Conservation (phyloP, 2,888 invertebrate species). For the Tiphia femorata region DNA sequence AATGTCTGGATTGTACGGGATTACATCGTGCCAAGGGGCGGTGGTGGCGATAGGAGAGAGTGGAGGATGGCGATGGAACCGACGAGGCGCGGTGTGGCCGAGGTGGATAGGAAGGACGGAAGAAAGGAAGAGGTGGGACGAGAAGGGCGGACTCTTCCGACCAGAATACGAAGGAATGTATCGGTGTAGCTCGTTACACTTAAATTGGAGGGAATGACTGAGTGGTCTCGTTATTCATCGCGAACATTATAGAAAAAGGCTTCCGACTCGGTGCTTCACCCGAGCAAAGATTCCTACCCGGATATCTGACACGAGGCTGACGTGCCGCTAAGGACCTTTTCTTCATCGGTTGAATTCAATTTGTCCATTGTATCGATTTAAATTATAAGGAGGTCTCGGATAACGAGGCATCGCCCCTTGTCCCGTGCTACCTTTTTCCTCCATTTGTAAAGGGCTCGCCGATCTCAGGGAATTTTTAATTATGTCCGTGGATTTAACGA, state of each 20-base stretch:
- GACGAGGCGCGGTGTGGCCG: too few relatives aligned
- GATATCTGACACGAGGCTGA: conserved; percentile 39
- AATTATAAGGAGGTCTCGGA: too few relatives aligned
- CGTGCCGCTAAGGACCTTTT: conserved; percentile 19
- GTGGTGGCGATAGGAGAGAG: conserved; percentile 38
- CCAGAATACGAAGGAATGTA: conserved; percentile 68
- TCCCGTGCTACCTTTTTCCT: too few relatives aligned
- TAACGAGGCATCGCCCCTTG: too few relatives aligned
- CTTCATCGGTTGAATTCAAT: conserved; percentile 39
- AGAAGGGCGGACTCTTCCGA: conserved; percentile 48
- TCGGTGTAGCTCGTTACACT: conserved; percentile 69
- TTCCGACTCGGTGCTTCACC: conserved; percentile 38
- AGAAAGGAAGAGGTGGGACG: conserved; percentile 42
- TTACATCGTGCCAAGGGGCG: conserved; percentile 51
- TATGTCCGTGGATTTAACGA: too few relatives aligned
- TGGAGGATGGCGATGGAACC: conserved; percentile 22
- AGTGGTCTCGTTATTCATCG: conserved; percentile 68
- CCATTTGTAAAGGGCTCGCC: too few relatives aligned
- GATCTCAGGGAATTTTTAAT: too few relatives aligned
- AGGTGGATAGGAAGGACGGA: conserved; percentile 31
- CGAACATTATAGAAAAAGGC: conserved; percentile 65
- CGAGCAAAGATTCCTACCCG: conserved; percentile 34
- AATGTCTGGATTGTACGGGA: conserved; percentile 68
- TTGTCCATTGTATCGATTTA: conserved; percentile 22
- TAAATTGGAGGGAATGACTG: conserved; percentile 69